Evolutionary conservation across 2,797 vertebrate genomes (phyloP), one percentile per base, ranked within the genome.

Genomic region (Sebastes taczanowskii): DNA sequence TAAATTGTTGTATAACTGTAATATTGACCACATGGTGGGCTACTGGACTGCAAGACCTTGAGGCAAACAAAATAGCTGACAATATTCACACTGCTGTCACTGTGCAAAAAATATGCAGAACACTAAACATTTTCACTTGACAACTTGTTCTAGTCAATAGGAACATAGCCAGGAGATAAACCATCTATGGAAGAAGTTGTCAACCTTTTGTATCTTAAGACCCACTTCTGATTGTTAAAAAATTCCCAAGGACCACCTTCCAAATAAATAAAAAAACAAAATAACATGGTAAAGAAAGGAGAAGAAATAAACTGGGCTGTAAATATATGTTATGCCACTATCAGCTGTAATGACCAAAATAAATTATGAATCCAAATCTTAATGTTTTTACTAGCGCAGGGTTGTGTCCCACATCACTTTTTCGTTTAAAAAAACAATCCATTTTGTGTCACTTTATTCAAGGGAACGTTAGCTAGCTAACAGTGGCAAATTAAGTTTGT

Each of bases 141-240:
- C 64, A 53, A 14, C 35, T 22, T 27, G n/a, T 61, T 46, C 25
- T 22, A 20, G 30, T 63, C 64, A 46, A 14, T 49, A 56, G 70
- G 30, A 23, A 23, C 74, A 58, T 46, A 77, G 71, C 71, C 59
- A 30, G 32, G 55, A 65, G 81, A 82, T 68, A 56, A 58, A 49
- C 22, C 35, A 46, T 62, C 16, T 38, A 10, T 16, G 8, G 4
- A 2, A 61, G 61, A 0, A 7, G 6, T 35, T 38, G 6, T 8
- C n/a, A 25, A 32, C 23, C 55, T 61, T n/a, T n/a, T 61, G 18
- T 61, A 61, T 11, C 59, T 32, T 61, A n/a, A 63, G 6, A 10
- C 18, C 23, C 23, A 49, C 42, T 29, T 60, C 56, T 66, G 16
- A 27, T 29, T 9, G 1, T 42, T 23, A 4, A 18, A 64, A 0